Percentiles rank a stretch among this genome's conserved stretches.
These are phyloP conservation scores for Lineus longissimus DNA, from an alignment of 1,140 invertebrate species.

Conservation along the genomic window DNA sequence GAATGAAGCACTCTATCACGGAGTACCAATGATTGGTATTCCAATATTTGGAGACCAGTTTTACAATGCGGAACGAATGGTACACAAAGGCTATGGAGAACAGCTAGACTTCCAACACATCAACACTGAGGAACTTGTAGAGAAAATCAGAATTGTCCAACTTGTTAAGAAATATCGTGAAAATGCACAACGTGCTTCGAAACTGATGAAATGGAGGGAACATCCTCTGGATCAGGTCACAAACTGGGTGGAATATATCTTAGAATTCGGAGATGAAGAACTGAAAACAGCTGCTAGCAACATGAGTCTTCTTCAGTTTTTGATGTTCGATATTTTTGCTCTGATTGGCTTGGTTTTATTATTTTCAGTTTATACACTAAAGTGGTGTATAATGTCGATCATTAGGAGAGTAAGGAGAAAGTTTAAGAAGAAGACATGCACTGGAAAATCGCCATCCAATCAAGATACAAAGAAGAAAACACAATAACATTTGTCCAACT, in stretches of 20 bases:
- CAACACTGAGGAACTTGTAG: constrained; percentile 10
- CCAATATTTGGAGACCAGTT: constrained; percentile 39
- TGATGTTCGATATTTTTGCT: too few relatives aligned
- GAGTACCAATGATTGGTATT: constrained; percentile 31
- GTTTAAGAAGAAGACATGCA: too few relatives aligned
- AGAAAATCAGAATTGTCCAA: constrained; percentile 2
- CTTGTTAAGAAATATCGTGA: not conserved
- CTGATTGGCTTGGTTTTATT: too few relatives aligned
- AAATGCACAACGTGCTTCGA: constrained; percentile 5
- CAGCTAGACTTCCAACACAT: constrained; percentile 10
- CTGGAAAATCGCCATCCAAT: too few relatives aligned
- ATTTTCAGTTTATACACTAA: too few relatives aligned
- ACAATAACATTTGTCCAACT: too few relatives aligned
- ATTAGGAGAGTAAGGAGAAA: too few relatives aligned
- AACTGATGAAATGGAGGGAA: not conserved
- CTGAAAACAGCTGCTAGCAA: too few relatives aligned
- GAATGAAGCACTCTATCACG: constrained; percentile 26
- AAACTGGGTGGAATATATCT: constrained; percentile 19
- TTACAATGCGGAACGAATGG: constrained; percentile 40
- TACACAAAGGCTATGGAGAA: constrained; percentile 26
- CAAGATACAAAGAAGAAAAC: too few relatives aligned
- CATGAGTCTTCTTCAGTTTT: too few relatives aligned
- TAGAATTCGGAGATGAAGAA: not conserved
- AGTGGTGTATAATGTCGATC: too few relatives aligned
- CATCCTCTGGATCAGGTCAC: not conserved